Percentiles rank a stretch among this genome's conserved stretches.
Conservation (phyloP, 1,140 invertebrate species). For the Gonatopus flavifemur region DNA sequence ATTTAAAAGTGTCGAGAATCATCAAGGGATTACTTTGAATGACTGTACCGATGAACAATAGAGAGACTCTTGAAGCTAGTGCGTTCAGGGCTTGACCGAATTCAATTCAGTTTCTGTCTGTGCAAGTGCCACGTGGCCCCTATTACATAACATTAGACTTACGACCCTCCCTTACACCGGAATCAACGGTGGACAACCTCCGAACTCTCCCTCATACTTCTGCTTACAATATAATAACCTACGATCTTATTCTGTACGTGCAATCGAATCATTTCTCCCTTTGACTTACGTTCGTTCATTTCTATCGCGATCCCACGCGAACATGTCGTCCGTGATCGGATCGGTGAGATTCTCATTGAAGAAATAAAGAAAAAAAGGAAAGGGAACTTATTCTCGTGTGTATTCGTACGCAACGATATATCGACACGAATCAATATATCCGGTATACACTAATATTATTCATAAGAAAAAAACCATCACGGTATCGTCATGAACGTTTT, state of each 20-base stretch:
- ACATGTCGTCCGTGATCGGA: slow-evolving; percentile 23
- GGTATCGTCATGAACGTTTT: too few species aligned
- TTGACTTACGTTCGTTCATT: neutral
- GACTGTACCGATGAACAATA: too few species aligned
- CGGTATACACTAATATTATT: too few species aligned
- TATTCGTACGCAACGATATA: too few species aligned
- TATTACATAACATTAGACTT: slow-evolving; percentile 29
- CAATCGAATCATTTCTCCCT: neutral
- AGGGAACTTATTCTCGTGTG: too few species aligned
- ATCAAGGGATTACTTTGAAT: neutral
- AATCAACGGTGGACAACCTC: slow-evolving; percentile 1
- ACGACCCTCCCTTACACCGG: slow-evolving; percentile 19
- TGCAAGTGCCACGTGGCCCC: slow-evolving; percentile 24
- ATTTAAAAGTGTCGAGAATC: too few species aligned
- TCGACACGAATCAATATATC: too few species aligned
- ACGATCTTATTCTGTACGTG: slow-evolving; percentile 15
- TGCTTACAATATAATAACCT: slow-evolving; percentile 5
- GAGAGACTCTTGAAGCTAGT: slow-evolving; percentile 1
- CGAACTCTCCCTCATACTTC: too few species aligned
- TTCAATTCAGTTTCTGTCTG: slow-evolving; percentile 17
- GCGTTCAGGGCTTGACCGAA: slow-evolving; percentile 12
- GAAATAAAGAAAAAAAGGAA: too few species aligned
- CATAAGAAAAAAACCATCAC: too few species aligned
- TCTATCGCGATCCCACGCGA: slow-evolving; percentile 29
- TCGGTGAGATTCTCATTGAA: slow-evolving; percentile 19